Percentiles rank a stretch among this genome's conserved stretches.
These are phyloP conservation scores for Xerus inauris DNA, from an alignment of 2,113 vertebrate species.

Conservation along the genomic window DNA sequence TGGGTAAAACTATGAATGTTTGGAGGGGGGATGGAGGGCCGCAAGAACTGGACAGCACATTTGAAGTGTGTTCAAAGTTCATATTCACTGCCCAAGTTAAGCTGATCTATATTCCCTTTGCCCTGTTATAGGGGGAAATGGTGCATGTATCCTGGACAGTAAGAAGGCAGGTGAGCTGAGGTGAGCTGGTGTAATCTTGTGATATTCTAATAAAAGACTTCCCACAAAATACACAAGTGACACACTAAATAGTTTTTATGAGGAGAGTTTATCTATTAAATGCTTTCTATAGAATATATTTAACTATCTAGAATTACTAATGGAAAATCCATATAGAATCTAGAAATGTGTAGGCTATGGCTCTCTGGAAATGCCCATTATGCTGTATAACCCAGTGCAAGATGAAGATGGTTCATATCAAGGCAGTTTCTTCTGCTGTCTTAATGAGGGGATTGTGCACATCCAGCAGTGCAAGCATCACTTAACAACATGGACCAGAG, in stretches of 20 bases:
- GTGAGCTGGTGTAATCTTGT: background rate
- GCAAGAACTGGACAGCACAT: background rate
- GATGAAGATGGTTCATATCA: background rate
- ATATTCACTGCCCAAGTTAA: background rate
- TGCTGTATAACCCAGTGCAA: background rate
- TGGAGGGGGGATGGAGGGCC: too few species aligned
- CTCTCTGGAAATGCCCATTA: background rate
- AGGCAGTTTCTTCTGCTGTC: background rate
- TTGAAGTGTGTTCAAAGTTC: background rate
- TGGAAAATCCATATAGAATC: background rate
- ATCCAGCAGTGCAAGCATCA: background rate
- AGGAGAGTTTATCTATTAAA: background rate
- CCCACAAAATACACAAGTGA: background rate
- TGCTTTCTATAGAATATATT: background rate
- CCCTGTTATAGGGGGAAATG: background rate
- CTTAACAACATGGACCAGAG: background rate
- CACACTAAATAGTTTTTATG: background rate
- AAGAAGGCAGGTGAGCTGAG: background rate
- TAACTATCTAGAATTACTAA: background rate
- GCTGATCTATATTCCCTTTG: background rate
- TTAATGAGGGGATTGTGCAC: background rate
- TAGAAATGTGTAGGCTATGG: background rate
- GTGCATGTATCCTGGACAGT: background rate
- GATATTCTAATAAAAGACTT: background rate
- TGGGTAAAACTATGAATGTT: background rate